Evolutionary conservation across 2,797 vertebrate genomes (phyloP), one percentile per base, ranked within the genome.

Genomic region (Mastacembelus armatus): DNA sequence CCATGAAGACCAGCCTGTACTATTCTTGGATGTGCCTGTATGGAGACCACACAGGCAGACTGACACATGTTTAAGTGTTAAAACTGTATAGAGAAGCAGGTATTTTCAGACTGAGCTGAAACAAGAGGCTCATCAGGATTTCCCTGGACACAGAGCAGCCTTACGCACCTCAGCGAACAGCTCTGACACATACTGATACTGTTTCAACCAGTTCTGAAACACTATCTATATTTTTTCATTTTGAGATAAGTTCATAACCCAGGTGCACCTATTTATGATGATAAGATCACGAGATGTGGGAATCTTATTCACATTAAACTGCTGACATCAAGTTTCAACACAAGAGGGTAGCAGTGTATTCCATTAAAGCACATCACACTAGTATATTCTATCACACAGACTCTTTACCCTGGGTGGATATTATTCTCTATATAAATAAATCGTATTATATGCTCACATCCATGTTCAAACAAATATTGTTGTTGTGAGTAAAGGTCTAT

Each of bases 1-100:
- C 71, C 66, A 62, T 76, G 63, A 70, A 71, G 66, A 77, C 77
- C 50, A 35, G 27, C 14, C 57, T 51, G 61, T 51, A 27, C 57
- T 65, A 48, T 66, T 52, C 63, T 51, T 71, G 60, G 77, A 62
- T 71, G 74, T 66, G 74, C 64, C 74, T 49, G 54, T 10, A 1
- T 1, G n/a, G 15, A 51, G 78, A 74, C 78, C 76, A 66, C 80
- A 81, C 77, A 83, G 35, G 54, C 58, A 45, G 64, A 40, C 59
- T 18, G 51, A 38, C 75, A 80, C 78, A 76, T 82, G 81, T 44
- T 62, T 30, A 72, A 75, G 70, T 27, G 60, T 60, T 88, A 77
- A 67, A 0, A 19, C 35, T 16, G 71, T 4, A 33, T 30, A 38
- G 51, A n/a, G 47, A 52, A 44, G n/a, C n/a, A n/a, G n/a, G n/a